These are phyloP conservation scores for Galerucella nymphaeae DNA, from an alignment of 2,888 invertebrate genomes.

Conservation along the genomic window DNA sequence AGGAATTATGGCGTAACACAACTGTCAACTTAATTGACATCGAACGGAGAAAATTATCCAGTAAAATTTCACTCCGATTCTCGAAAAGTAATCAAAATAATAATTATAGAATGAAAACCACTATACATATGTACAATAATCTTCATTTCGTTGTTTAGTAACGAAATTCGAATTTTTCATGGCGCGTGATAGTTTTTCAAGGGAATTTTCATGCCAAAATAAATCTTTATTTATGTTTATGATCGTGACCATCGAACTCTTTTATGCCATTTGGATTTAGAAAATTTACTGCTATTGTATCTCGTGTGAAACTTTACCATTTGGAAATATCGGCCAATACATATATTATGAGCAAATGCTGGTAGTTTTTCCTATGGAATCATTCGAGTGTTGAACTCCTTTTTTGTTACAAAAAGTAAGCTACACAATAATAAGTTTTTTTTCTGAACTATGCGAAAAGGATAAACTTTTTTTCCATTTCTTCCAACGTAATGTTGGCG, in stretches of 20 bases:
- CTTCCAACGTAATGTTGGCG: too few species aligned
- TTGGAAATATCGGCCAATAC: constrained; percentile 2
- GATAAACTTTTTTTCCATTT: too few species aligned
- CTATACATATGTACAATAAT: neutral
- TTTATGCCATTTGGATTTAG: constrained; percentile 26
- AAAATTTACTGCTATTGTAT: constrained; percentile 27
- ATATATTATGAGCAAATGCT: neutral
- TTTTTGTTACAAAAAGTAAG: too few species aligned
- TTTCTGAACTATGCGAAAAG: too few species aligned
- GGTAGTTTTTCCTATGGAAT: neutral
- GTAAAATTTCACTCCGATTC: too few species aligned
- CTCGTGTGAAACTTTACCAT: constrained; percentile 7
- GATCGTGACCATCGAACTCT: constrained; percentile 40
- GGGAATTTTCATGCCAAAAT: constrained; percentile 35
- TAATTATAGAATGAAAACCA: neutral
- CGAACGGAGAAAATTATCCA: too few species aligned
- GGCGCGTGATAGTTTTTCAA: constrained; percentile 20
- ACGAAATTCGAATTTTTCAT: constrained; percentile 29
- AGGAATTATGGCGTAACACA: too few species aligned
- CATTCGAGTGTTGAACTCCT: neutral
- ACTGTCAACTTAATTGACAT: too few species aligned
- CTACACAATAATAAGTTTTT: too few species aligned
- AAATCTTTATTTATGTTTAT: constrained; percentile 43
- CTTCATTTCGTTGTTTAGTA: neutral
- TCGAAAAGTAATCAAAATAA: too few species aligned